Evolutionary conservation across 1,140 invertebrate genomes (phyloP).

Genomic region (Adelges cooleyi): DNA sequence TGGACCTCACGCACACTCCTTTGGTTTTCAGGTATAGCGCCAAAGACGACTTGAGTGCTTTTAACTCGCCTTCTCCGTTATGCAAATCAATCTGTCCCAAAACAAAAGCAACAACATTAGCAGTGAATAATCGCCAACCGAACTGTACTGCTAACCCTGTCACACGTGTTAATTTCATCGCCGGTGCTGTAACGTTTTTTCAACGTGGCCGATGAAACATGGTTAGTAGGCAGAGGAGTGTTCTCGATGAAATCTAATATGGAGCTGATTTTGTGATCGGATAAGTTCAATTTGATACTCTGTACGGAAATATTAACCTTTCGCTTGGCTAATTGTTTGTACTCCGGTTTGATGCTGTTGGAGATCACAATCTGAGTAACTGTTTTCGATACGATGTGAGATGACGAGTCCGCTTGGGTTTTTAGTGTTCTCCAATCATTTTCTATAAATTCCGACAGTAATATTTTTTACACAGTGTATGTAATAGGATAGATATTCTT

Average conservation of each 20-base stretch:
- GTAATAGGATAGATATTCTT: too few relatives aligned
- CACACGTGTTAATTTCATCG: background rate
- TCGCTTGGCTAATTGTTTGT: constrained; percentile 58
- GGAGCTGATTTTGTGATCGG: constrained; percentile 55
- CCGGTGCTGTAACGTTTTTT: constrained; percentile 15
- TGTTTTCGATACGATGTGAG: constrained; percentile 64
- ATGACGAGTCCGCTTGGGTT: constrained; percentile 57
- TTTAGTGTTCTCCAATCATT: constrained; percentile 58
- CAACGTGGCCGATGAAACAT: constrained; percentile 10
- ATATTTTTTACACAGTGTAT: too few relatives aligned
- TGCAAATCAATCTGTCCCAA: background rate
- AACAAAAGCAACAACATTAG: too few relatives aligned
- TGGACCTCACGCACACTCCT: background rate
- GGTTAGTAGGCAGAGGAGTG: constrained; percentile 44
- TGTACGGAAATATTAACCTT: constrained; percentile 64
- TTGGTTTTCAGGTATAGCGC: constrained; percentile 7
- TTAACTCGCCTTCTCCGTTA: background rate
- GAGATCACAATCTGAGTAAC: constrained; percentile 56
- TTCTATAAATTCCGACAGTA: constrained; percentile 54
- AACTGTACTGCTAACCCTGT: background rate
- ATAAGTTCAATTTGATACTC: constrained; percentile 63
- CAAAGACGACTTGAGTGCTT: constrained; percentile 2
- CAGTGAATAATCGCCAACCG: too few relatives aligned
- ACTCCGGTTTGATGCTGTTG: constrained; percentile 64
- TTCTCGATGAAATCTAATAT: constrained; percentile 58